Conservation (phyloP, 2,888 invertebrate genomes). For the Salticus scenicus region DNA sequence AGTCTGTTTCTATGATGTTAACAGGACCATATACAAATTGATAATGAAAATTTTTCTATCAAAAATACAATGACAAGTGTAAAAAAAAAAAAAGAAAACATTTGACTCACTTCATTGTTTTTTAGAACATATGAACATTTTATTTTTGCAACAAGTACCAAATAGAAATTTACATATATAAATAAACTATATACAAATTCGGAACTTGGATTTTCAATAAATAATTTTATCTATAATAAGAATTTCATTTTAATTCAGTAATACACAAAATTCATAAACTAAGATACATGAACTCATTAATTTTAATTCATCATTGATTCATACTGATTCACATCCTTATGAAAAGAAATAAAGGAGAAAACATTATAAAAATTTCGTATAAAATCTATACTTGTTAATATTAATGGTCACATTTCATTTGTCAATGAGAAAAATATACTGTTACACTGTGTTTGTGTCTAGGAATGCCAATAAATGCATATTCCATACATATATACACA, state of each 20-base stretch:
- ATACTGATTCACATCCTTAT: too few relatives aligned
- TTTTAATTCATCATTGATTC: too few relatives aligned
- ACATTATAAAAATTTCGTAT: background rate
- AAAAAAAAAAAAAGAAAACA: too few relatives aligned
- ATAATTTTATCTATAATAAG: background rate
- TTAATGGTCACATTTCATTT: background rate
- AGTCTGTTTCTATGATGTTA: too few relatives aligned
- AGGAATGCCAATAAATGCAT: background rate
- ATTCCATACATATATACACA: constrained; percentile 8
- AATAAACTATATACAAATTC: background rate
- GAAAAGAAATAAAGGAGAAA: background rate
- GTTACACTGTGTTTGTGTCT: background rate
- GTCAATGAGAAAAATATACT: background rate
- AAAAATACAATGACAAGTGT: too few relatives aligned
- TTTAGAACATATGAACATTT: background rate
- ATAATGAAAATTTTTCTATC: too few relatives aligned
- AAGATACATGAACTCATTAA: too few relatives aligned
- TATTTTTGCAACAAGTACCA: background rate
- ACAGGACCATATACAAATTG: too few relatives aligned
- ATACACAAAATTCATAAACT: too few relatives aligned
- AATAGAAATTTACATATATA: background rate
- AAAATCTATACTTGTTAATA: background rate
- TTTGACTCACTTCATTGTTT: too few relatives aligned
- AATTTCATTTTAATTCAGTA: background rate
- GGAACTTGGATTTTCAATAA: background rate